phyloP scores from a whole-genome alignment of 2,797 vertebrate genomes.

The Halcyon badia region DNA sequence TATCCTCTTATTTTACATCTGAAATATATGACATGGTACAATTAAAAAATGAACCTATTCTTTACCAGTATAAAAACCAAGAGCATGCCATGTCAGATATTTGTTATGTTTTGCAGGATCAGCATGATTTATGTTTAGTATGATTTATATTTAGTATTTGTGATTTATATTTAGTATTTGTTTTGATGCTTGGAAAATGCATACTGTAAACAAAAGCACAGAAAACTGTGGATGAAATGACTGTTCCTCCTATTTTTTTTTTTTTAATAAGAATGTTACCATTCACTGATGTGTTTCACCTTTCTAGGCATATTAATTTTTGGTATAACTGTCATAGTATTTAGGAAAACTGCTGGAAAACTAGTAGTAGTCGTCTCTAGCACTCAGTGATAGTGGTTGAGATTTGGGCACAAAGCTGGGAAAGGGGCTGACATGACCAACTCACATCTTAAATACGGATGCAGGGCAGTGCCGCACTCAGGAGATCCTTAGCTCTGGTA shows the following conservation, averaged over 20 bases:
- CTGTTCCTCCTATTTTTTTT: not conserved
- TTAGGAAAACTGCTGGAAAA: not conserved
- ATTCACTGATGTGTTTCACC: not conserved
- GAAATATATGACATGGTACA: not conserved
- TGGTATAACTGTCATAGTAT: not conserved
- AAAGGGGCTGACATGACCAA: not conserved
- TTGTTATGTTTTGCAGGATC: not conserved
- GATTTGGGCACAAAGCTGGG: not conserved
- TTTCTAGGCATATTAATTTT: not conserved
- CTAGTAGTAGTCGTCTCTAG: not conserved
- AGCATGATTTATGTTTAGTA: not conserved
- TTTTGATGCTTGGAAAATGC: not conserved
- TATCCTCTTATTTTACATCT: not conserved
- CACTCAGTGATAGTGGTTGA: fast-evolving
- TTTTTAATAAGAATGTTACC: not conserved
- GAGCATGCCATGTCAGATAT: not conserved
- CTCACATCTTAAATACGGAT: fast-evolving
- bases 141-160: not conserved
- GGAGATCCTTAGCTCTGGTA: not conserved
- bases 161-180: not conserved
- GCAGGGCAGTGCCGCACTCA: not conserved
- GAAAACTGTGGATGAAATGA: not conserved
- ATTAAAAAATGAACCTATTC: not conserved
- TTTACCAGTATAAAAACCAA: not conserved
- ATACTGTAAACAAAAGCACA: not conserved